A percentile compares a stretch with the other conserved stretches of the same genome.
Conservation (phyloP, 1,140 invertebrate species). For the Listronotus bonariensis region DNA sequence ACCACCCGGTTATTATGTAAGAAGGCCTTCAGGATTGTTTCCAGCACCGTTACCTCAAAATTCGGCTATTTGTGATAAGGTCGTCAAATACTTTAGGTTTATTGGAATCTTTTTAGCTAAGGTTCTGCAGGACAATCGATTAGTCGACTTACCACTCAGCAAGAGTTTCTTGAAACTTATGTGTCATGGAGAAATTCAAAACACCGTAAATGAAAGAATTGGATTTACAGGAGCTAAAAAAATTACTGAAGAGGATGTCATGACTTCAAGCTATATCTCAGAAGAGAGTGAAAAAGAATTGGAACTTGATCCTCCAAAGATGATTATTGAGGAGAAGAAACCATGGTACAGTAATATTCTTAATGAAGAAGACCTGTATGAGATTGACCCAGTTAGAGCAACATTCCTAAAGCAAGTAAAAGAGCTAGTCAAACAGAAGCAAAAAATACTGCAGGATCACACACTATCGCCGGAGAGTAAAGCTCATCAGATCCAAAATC, state of each 20-base stretch:
- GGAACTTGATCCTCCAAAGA: conserved; percentile 65
- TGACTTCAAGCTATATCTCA: conserved; percentile 75
- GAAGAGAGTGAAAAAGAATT: conserved; percentile 73
- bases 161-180: conserved; percentile 93
- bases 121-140: conserved; percentile 91
- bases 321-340: conserved; percentile 59
- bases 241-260: conserved; percentile 63
- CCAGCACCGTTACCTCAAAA: conserved; percentile 91
- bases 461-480: conserved; percentile 65
- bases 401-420: conserved; percentile 78
- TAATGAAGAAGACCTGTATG: conserved; percentile 78
- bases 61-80: conserved; percentile 75
- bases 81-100: conserved; percentile 87
- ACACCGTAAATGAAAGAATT: conserved; percentile 66
- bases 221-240: conserved; percentile 59
- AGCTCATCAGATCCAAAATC: conserved; percentile 64
- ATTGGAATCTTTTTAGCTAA: conserved; percentile 95
- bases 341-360: conserved; percentile 71
- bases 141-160: conserved; percentile 96
- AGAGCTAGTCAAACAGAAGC: conserved; percentile 69
- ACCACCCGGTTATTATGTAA: conserved; percentile 90
- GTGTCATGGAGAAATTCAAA: conserved; percentile 80
- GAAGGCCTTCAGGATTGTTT: conserved; percentile 84
- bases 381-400: conserved; percentile 79
- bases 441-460: conserved; percentile 69